phyloP scores from a whole-genome alignment of 1,140 invertebrate species.

The Bombus waltoni region DNA sequence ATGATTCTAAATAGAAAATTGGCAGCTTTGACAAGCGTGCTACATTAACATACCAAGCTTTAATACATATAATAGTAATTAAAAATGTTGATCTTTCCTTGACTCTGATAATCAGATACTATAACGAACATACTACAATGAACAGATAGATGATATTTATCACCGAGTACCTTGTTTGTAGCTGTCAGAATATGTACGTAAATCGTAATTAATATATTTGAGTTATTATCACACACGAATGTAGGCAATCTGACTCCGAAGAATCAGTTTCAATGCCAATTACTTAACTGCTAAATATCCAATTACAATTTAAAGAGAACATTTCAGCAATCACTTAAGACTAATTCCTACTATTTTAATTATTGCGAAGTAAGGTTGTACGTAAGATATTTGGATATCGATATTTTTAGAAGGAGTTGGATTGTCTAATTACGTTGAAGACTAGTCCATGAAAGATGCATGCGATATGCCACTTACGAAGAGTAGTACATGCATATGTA shows the following conservation, averaged over 20 bases:
- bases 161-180: constrained; percentile 47
- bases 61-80: constrained; percentile 19
- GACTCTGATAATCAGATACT: constrained; percentile 18
- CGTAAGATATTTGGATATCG: constrained; percentile 23
- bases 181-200: constrained; percentile 35
- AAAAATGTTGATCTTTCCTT: constrained; percentile 46
- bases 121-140: too few relatives aligned
- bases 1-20: constrained; percentile 56
- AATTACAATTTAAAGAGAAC: not conserved
- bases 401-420: constrained; percentile 49
- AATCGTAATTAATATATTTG: constrained; percentile 49
- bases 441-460: constrained; percentile 52
- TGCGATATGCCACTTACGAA: constrained; percentile 61
- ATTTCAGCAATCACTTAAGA: constrained; percentile 31
- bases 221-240: constrained; percentile 31
- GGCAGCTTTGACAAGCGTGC: constrained; percentile 28
- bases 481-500: constrained; percentile 61
- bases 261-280: constrained; percentile 14
- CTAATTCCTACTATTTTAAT: constrained; percentile 46
- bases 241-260: constrained; percentile 39
- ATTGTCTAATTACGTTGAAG: constrained; percentile 48
- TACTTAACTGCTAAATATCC: constrained; percentile 14
- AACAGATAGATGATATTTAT: constrained; percentile 41
- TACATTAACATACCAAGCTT: constrained; percentile 50
- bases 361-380: constrained; percentile 33